Conservation (phyloP, 1,140 invertebrate genomes). For the Spodoptera litura region DNA sequence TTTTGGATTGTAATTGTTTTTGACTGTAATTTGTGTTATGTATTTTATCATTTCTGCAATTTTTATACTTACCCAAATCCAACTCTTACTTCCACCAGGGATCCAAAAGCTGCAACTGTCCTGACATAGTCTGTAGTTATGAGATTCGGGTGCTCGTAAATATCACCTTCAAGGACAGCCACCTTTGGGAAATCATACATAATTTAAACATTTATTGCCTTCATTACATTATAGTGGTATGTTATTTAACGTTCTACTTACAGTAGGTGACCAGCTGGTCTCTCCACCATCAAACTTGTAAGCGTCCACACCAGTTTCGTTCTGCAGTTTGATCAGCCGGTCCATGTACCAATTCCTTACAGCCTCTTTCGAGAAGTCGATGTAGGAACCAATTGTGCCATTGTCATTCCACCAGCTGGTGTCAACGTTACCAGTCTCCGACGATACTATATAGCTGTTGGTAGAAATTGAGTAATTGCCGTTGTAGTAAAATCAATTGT, state of each 20-base stretch:
- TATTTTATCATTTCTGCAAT: not conserved
- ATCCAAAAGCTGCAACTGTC: constrained; percentile 88
- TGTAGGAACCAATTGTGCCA: constrained; percentile 82
- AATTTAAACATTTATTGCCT: not conserved
- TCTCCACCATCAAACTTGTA: constrained; percentile 97
- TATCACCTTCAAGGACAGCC: constrained; percentile 80
- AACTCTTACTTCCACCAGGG: constrained; percentile 90
- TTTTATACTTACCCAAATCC: constrained; percentile 77
- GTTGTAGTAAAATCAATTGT: no score
- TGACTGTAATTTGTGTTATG: not conserved
- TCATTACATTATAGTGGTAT: not conserved
- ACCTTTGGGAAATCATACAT: constrained; percentile 59
- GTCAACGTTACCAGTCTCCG: constrained; percentile 84
- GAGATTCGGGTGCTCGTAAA: constrained; percentile 86
- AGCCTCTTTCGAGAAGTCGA: constrained; percentile 91
- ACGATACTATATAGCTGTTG: constrained; percentile 86
- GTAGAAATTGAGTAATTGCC: constrained; percentile 4
- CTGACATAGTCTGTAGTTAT: constrained; percentile 89
- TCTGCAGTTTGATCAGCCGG: constrained; percentile 86
- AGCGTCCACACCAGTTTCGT: constrained; percentile 89
- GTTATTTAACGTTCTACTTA: not conserved
- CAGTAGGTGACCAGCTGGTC: constrained; percentile 52
- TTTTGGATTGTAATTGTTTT: not conserved
- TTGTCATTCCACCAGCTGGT: constrained; percentile 93
- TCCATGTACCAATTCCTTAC: constrained; percentile 90